Conservation (phyloP, 1,140 invertebrate species). For the Helicorthomorpha holstii region DNA sequence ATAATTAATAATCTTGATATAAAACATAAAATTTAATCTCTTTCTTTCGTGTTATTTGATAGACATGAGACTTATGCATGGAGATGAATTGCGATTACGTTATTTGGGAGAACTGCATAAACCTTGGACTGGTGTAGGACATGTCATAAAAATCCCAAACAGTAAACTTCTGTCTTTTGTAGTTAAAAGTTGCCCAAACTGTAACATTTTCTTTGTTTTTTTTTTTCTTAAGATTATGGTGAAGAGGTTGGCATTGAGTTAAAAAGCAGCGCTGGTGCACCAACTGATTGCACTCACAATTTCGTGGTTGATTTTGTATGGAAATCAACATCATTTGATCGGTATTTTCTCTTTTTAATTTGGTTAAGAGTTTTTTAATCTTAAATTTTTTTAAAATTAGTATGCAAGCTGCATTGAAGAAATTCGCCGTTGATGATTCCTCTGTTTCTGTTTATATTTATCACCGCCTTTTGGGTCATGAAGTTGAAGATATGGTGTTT, state of each 20-base stretch:
- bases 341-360: slow-evolving; percentile 31
- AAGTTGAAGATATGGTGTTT: slow-evolving; percentile 88
- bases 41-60: slow-evolving; percentile 7
- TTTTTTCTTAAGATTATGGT: slow-evolving; percentile 48
- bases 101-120: slow-evolving; percentile 88
- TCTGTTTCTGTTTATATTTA: slow-evolving; percentile 97
- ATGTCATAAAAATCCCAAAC: slow-evolving; percentile 97
- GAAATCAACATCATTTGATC: slow-evolving; percentile 98
- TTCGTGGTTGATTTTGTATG: slow-evolving; percentile 99
- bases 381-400: slow-evolving; percentile 30
- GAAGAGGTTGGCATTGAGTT: slow-evolving; percentile 96
- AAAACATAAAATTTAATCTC: background rate
- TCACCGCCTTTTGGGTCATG: slow-evolving; percentile 86
- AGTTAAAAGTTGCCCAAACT: background rate
- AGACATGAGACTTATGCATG: slow-evolving; percentile 99
- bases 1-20: too few species aligned
- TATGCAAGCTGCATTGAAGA: slow-evolving; percentile 86
- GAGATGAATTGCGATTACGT: slow-evolving; percentile 85
- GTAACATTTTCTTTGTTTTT: background rate
- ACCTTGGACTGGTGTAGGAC: slow-evolving; percentile 83
- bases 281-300: slow-evolving; percentile 79
- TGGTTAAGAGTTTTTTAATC: background rate
- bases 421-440: slow-evolving; percentile 89
- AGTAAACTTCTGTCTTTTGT: slow-evolving; percentile 32
- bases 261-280: slow-evolving; percentile 74